These are phyloP conservation scores for Apostichopus californicus DNA, from an alignment of 35 echinoderm and acorn worm species.

Conservation along the genomic window DNA sequence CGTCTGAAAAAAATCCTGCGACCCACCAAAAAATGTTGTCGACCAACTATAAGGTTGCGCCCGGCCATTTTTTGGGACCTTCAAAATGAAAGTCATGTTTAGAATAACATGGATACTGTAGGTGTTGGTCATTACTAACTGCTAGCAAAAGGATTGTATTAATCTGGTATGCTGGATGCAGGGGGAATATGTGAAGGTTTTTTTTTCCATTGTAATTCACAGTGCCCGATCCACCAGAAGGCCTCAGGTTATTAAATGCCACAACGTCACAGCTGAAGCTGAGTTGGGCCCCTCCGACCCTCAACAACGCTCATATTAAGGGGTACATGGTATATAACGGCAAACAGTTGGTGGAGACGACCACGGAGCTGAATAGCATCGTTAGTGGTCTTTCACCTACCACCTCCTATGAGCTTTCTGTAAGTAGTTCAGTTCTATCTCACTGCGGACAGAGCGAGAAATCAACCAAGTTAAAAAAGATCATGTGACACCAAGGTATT, in stretches of 20 bases:
- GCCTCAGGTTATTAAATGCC: slow-evolving; percentile 65
- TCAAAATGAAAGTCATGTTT: no score
- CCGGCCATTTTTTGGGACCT: no score
- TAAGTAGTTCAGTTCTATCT: slow-evolving; percentile 46
- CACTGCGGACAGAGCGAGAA: no score
- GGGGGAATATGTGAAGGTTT: no score
- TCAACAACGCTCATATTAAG: slow-evolving; percentile 75
- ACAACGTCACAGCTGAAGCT: slow-evolving; percentile 88
- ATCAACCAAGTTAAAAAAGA: no score
- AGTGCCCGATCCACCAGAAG: slow-evolving; percentile 79
- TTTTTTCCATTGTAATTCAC: neutral
- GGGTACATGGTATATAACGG: slow-evolving; percentile 90
- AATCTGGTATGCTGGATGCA: no score
- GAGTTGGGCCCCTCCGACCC: slow-evolving; percentile 76
- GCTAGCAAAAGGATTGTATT: neutral
- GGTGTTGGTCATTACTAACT: no score
- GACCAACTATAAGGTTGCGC: no score
- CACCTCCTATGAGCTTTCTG: slow-evolving; percentile 82
- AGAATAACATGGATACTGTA: no score
- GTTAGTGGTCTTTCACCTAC: slow-evolving; percentile 74
- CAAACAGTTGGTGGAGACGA: slow-evolving; percentile 82
- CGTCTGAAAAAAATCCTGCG: no score
- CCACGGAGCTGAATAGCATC: slow-evolving; percentile 76
- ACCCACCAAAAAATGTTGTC: no score
- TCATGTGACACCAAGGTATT: no score